Base-by-base conservation (phyloP, 2,797 vertebrate species). In the Microctenopoma steveboyesi region DNA sequence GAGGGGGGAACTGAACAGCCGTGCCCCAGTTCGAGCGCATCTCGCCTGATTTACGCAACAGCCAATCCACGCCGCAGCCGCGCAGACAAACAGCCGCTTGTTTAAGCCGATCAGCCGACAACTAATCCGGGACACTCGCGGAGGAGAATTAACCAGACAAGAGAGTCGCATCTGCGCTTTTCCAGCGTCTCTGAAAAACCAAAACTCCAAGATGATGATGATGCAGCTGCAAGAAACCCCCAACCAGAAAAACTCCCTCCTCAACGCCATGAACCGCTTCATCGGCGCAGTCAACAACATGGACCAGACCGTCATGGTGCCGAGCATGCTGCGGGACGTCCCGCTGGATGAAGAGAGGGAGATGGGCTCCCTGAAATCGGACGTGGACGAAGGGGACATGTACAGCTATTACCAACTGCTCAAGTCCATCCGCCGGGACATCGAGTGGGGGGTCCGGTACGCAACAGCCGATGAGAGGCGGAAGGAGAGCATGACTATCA, bases 261-360 rank as follows among this genome's bases (percentile, higher is more conserved):
- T 98, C 83, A 97, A 95, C 74, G 96, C 96, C 89, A 98, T 98
- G 97, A 96, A 96, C 89, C 94, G 97, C 64, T 99, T 99, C 86
- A 95, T 99, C 61, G 96, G 96, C 46, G 97, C 98, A 0, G 97
- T 98, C 43, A 99, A 97, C 90, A 96, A 98, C 93, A 99, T 99
- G 98, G 98, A 99, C 90, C 96, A 98, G 94, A 99, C 97, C 3
- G 92, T 99, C 80, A 97, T 99, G 97, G 93, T 99, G 83, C 98
- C 98, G 67, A 99, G 96, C 84, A 86, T 99, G 84, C 93, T 99
- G 81, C 94, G 97, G 86, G 97, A 99, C 74, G 94, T 99, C 85
- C 96, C 96, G n/a, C 86, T 97, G 75, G 94, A 96, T 7, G 95
- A 96, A 78, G 94, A 94, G 27, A 81, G 90, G 48, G 92, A 93